Evolutionary conservation across 2,888 invertebrate genomes (phyloP).

Genomic region (Rhagonycha lutea): DNA sequence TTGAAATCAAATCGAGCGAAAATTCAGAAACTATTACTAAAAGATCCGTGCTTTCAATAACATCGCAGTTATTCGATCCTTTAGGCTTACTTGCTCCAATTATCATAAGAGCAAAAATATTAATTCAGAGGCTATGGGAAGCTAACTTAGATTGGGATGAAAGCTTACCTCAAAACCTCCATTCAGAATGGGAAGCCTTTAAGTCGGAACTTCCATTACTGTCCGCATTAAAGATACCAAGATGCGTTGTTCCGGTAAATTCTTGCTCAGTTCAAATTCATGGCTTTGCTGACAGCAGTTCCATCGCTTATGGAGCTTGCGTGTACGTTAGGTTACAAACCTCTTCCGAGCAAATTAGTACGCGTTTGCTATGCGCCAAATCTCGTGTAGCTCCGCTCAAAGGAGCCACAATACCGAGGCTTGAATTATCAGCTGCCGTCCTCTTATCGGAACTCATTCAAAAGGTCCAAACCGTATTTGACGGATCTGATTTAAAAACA

Average conservation of each 20-base stretch:
- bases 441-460: constrained; percentile 17
- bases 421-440: constrained; percentile 27
- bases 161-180: neutral
- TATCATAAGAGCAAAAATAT: neutral
- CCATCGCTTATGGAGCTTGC: constrained; percentile 36
- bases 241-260: neutral
- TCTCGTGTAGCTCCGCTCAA: constrained; percentile 19
- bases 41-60: constrained; percentile 2
- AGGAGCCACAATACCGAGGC: constrained; percentile 8
- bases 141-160: constrained; percentile 3
- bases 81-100: constrained; percentile 6
- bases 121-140: constrained; percentile 6
- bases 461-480: neutral
- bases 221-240: neutral
- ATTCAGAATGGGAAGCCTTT: neutral
- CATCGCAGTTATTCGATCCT: constrained; percentile 9
- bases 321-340: constrained; percentile 24
- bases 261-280: constrained; percentile 18
- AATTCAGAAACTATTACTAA: neutral
- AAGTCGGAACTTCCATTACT: neutral
- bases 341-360: neutral
- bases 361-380: constrained; percentile 14
- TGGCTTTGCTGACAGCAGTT: constrained; percentile 37
- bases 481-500: neutral
- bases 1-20: neutral